Evolutionary conservation across 2,888 invertebrate species (phyloP).

Genomic region (Epicampocera succincta): DNA sequence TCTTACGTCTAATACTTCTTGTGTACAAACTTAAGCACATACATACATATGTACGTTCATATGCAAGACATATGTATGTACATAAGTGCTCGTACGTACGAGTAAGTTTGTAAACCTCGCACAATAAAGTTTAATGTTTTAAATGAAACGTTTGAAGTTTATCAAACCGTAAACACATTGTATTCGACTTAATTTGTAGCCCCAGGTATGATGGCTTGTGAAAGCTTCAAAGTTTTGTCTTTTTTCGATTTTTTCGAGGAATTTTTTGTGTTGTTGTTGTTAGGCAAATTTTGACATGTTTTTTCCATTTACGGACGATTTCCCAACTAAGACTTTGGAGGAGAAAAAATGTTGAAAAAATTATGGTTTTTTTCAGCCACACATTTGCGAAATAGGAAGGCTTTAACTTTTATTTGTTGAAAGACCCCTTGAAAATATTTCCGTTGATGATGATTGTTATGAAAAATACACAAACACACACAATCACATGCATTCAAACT

Average conservation of each 20-base stretch:
- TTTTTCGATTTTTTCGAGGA: neutral
- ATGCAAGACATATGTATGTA: neutral
- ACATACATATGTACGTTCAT: neutral
- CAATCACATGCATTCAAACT: too few species aligned
- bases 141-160: conserved; percentile 67
- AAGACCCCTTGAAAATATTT: conserved; percentile 3
- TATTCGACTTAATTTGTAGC: conserved; percentile 61
- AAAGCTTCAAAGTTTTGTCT: conserved; percentile 54
- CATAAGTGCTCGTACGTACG: too few species aligned
- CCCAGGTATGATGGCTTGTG: conserved; percentile 44
- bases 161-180: conserved; percentile 67
- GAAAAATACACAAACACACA: neutral
- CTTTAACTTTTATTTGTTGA: conserved; percentile 1
- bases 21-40: too few species aligned
- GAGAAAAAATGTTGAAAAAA: conserved; percentile 13
- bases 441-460: conserved; percentile 5
- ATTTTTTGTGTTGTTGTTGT: neutral
- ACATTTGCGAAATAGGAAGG: conserved; percentile 13
- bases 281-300: conserved; percentile 32
- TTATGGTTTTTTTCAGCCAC: neutral
- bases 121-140: conserved; percentile 57
- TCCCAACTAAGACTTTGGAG: conserved; percentile 2
- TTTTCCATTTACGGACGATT: conserved; percentile 44
- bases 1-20: neutral
- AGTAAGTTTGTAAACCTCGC: conserved; percentile 2